A percentile compares a stretch with the other conserved stretches of the same genome.
phyloP scores from a whole-genome alignment of 23 tunicate genomes.

The Corella eumyota region DNA sequence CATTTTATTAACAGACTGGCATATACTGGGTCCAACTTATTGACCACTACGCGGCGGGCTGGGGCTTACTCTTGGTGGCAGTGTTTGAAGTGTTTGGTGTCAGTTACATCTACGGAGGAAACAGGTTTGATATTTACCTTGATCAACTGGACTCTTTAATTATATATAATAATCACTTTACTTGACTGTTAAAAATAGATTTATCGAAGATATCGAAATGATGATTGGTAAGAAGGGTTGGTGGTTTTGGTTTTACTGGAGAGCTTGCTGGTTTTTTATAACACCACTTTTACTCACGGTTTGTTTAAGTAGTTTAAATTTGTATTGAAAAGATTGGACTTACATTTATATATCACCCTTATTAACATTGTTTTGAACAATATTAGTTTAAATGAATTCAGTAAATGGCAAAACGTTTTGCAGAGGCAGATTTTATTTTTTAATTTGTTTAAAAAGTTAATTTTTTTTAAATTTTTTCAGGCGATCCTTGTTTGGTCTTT shows the following conservation, averaged over 20 bases:
- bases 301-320: conserved; percentile 2
- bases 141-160: no score
- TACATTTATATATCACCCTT: no score
- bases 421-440: no score
- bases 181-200: no score
- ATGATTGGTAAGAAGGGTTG: conserved; percentile 74
- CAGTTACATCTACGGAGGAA: conserved; percentile 81
- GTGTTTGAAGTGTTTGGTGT: conserved; percentile 73
- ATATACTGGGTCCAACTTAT: conserved; percentile 74
- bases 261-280: conserved; percentile 88
- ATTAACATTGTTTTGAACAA: no score
- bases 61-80: conserved; percentile 81
- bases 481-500: conserved; percentile 83
- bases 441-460: conserved; percentile 38
- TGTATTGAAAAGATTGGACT: no score
- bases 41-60: conserved; percentile 89
- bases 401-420: no score
- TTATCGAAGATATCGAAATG: conserved; percentile 80
- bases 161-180: no score
- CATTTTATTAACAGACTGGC: conserved; percentile 50
- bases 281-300: conserved; percentile 66
- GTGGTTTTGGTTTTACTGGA: conserved; percentile 78
- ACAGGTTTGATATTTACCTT: no score
- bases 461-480: no score
- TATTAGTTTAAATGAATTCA: no score